A percentile compares a stretch with the other conserved stretches of the same genome.
Evolutionary conservation across 2,888 invertebrate genomes (phyloP).

Genomic region (Zaprionus obscuricornis): DNA sequence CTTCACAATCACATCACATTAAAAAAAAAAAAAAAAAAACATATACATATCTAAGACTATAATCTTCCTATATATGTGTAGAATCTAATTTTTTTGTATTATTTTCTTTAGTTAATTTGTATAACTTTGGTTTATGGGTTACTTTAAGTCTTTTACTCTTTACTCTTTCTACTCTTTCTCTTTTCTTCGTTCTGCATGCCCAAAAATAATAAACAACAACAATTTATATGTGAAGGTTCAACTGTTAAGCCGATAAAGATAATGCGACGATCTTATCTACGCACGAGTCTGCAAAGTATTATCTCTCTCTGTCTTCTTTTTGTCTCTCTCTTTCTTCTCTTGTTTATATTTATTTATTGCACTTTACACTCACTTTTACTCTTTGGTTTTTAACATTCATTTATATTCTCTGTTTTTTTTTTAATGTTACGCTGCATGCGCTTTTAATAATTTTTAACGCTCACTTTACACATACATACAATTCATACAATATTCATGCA

Average conservation of each 20-base stretch:
- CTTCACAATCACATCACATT: slow-evolving; percentile 26
- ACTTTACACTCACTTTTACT: slow-evolving; percentile 14
- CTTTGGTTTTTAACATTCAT: background rate
- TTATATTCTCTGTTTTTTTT: slow-evolving; percentile 13
- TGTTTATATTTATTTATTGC: slow-evolving; percentile 15
- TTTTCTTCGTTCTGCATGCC: slow-evolving; percentile 61
- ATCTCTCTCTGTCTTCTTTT: slow-evolving; percentile 12
- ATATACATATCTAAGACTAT: slow-evolving; percentile 32
- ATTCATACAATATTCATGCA: background rate
- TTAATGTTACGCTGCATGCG: slow-evolving; percentile 52
- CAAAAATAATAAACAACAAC: slow-evolving; percentile 1
- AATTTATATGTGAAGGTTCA: slow-evolving; percentile 50
- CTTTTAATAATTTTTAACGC: background rate
- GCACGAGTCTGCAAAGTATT: slow-evolving; percentile 82
- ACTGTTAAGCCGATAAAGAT: slow-evolving; percentile 75
- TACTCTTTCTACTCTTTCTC: slow-evolving; percentile 11
- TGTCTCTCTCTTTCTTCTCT: slow-evolving; percentile 10
- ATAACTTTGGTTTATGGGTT: slow-evolving; percentile 43
- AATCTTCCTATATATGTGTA: too few species aligned
- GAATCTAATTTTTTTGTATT: too few species aligned
- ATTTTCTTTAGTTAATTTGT: slow-evolving; percentile 3
- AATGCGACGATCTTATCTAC: slow-evolving; percentile 80
- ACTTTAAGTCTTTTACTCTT: slow-evolving; percentile 8
- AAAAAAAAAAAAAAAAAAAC: slow-evolving; percentile 13
- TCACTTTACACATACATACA: slow-evolving; percentile 1